Evolutionary conservation across 2,797 vertebrate genomes (phyloP).

Genomic region (Rhabdophis nuchalis): DNA sequence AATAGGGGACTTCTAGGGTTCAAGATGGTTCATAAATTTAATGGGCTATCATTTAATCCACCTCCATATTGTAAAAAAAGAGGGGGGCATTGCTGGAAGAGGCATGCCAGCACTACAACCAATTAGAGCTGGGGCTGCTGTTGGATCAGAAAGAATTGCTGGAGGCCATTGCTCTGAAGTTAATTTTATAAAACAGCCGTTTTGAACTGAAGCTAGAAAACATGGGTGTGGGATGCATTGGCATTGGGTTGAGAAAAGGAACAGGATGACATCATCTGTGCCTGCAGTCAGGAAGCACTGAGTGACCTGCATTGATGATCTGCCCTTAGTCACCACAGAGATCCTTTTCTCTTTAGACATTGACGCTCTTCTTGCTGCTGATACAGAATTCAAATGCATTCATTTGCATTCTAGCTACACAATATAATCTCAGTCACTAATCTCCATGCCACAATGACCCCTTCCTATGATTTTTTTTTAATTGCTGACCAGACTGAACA

Average conservation of each 20-base stretch:
- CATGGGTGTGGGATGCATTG: not conserved
- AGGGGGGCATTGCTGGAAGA: not conserved
- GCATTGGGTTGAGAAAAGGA: not conserved
- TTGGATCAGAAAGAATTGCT: not conserved
- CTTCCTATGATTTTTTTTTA: not conserved
- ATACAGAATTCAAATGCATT: not conserved
- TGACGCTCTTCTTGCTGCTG: not conserved
- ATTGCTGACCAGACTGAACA: not conserved
- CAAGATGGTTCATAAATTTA: not conserved
- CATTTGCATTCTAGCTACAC: not conserved
- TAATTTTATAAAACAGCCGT: not conserved
- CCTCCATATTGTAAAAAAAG: not conserved
- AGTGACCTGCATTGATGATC: not conserved
- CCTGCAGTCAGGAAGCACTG: not conserved
- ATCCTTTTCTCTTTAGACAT: not conserved
- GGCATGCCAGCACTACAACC: not conserved
- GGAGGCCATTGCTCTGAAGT: not conserved
- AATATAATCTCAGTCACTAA: not conserved
- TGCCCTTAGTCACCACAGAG: not conserved
- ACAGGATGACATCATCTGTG: not conserved
- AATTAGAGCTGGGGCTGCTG: not conserved
- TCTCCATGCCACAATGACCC: not conserved
- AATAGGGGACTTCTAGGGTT: not conserved
- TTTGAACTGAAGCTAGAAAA: not conserved
- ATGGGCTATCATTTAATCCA: not conserved